A percentile compares a stretch with the other conserved stretches of the same genome.
Evolutionary conservation across 2,113 vertebrate genomes (phyloP).

Genomic region (Pelobates fuscus): DNA sequence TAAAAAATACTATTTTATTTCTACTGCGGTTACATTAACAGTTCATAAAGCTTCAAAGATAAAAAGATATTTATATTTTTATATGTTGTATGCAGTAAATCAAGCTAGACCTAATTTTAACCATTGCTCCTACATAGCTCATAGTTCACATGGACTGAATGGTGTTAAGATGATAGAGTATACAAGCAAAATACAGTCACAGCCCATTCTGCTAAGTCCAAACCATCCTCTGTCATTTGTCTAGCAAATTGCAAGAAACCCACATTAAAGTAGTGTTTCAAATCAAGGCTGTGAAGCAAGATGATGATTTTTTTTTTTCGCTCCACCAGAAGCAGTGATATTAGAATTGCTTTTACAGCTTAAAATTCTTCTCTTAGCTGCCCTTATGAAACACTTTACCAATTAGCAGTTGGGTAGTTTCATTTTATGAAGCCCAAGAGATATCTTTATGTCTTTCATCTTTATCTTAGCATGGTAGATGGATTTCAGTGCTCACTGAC

Average conservation of each 20-base stretch:
- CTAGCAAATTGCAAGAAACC: slow-evolving; percentile 27
- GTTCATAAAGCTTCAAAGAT: neutral
- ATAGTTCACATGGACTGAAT: neutral
- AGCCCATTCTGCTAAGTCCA: neutral
- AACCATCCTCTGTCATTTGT: neutral
- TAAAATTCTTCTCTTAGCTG: slow-evolving; percentile 43
- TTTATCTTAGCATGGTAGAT: slow-evolving; percentile 34
- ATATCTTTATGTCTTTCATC: slow-evolving; percentile 35
- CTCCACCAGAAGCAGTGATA: slow-evolving; percentile 21
- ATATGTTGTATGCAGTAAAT: neutral
- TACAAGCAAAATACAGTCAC: neutral
- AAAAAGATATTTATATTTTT: neutral
- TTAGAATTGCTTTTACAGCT: slow-evolving; percentile 37
- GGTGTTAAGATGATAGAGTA: neutral
- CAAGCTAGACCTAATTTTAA: neutral
- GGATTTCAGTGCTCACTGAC: slow-evolving; percentile 37
- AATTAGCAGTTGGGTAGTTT: slow-evolving; percentile 41
- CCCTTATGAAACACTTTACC: slow-evolving; percentile 39
- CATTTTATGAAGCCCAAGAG: slow-evolving; percentile 47
- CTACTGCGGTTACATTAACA: neutral
- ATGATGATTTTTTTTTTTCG: slow-evolving; percentile 13
- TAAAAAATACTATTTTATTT: no score
- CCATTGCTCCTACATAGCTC: neutral
- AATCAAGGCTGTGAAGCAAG: slow-evolving; percentile 24
- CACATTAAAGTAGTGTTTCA: slow-evolving; percentile 16